A percentile compares a stretch with the other conserved stretches of the same genome.
These are phyloP conservation scores for Tetranychus piercei DNA, from an alignment of 2,888 invertebrate species.

Conservation along the genomic window DNA sequence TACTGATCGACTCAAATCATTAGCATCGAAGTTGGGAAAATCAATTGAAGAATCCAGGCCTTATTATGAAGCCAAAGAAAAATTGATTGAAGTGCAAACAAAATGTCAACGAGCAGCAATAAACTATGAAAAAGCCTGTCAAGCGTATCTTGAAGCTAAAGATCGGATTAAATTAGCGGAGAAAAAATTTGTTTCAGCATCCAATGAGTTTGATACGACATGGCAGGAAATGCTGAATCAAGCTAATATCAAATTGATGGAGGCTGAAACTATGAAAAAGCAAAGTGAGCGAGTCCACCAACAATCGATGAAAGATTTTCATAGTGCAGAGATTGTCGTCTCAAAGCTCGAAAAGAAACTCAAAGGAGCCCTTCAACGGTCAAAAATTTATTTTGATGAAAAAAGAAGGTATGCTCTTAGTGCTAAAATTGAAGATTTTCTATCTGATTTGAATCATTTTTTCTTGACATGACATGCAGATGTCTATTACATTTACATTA, in stretches of 20 bases:
- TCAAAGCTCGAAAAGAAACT: slow-evolving; percentile 12
- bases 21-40: slow-evolving; percentile 6
- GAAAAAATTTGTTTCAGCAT: slow-evolving; percentile 15
- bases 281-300: slow-evolving; percentile 18
- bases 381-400: slow-evolving; percentile 16
- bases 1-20: slow-evolving; percentile 2
- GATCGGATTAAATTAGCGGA: slow-evolving; percentile 18
- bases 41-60: slow-evolving; percentile 14
- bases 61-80: slow-evolving; percentile 20
- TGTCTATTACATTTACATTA: too few relatives aligned
- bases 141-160: slow-evolving; percentile 19
- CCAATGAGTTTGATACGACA: slow-evolving; percentile 18
- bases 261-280: slow-evolving; percentile 19
- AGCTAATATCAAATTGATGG: slow-evolving; percentile 20
- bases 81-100: slow-evolving; percentile 14
- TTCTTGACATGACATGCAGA: too few relatives aligned
- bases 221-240: slow-evolving; percentile 23
- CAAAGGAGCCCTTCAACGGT: slow-evolving; percentile 18
- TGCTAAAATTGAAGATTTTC: too few relatives aligned
- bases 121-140: slow-evolving; percentile 18
- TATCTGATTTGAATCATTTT: too few relatives aligned
- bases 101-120: slow-evolving; percentile 21
- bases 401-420: not conserved
- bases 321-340: slow-evolving; percentile 13
- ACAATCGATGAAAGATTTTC: slow-evolving; percentile 17